phyloP scores from a whole-genome alignment of 2,888 invertebrate species.

The Pediacus dermestoides region DNA sequence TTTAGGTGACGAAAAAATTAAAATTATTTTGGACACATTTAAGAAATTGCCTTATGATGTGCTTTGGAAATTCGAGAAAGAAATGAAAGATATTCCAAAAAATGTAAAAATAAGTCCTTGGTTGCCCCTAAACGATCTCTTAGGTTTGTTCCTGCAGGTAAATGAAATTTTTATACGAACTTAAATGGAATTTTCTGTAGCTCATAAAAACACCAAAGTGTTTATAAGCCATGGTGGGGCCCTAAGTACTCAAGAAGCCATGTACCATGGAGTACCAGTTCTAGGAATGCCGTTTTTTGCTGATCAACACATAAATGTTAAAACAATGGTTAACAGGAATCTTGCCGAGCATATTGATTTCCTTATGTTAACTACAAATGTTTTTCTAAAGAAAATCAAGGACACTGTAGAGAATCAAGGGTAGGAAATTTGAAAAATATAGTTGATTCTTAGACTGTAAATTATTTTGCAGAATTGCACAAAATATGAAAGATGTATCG shows the following conservation, averaged over 20 bases:
- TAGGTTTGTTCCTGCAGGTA: slow-evolving; percentile 31
- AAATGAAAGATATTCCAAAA: slow-evolving; percentile 36
- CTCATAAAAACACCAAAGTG: slow-evolving; percentile 30
- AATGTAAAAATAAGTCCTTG: slow-evolving; percentile 46
- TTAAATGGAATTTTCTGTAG: slow-evolving; percentile 16
- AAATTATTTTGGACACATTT: slow-evolving; percentile 39
- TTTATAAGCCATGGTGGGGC: slow-evolving; percentile 33
- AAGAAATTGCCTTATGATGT: slow-evolving; percentile 41
- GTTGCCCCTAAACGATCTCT: slow-evolving; percentile 47
- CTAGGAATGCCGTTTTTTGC: slow-evolving; percentile 29
- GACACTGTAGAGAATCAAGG: slow-evolving; percentile 28
- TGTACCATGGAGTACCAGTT: slow-evolving; percentile 30
- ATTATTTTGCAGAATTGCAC: slow-evolving; percentile 20
- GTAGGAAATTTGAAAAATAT: not conserved
- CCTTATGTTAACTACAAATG: slow-evolving; percentile 23
- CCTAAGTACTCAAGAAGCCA: slow-evolving; percentile 30
- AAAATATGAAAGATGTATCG: slow-evolving; percentile 22
- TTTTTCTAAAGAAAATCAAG: slow-evolving; percentile 21
- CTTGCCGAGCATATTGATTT: slow-evolving; percentile 28
- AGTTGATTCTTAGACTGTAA: not conserved
- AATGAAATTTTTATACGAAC: not conserved
- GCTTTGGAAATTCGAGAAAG: slow-evolving; percentile 47
- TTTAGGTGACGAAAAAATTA: slow-evolving; percentile 30
- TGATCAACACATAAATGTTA: slow-evolving; percentile 34
- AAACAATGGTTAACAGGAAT: slow-evolving; percentile 32